Base-by-base conservation (phyloP, 2,888 invertebrate species). In the Sinohyriopsis cumingii region DNA sequence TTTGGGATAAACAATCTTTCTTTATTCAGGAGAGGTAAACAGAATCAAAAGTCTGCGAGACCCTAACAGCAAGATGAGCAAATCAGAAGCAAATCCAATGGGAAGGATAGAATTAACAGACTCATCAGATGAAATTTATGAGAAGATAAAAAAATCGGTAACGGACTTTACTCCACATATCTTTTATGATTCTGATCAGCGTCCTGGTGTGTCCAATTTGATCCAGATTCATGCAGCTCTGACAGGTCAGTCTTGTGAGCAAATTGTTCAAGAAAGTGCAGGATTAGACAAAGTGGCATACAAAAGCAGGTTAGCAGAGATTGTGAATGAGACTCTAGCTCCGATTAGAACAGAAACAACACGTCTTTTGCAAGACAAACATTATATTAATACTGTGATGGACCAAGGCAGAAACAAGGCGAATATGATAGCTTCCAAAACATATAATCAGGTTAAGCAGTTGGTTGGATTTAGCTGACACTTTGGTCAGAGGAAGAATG, bases 41-140 rank as follows among this genome's bases (percentile, higher is more conserved):
- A 87, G 91, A 67, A 92, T 99, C 70, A 93, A 93, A 84, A 97
- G 96, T 87, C 91, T 99, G 15, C 93, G 96, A 63, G 94, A 96
- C 86, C 97, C 98, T 0, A 87, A 89, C 0, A 95, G 94, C 87
- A 99, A 99, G 92, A 99, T 99, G 99, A 99, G 99, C 19, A 99
- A 99, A 91, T 99, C 99, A 0, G 95, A 96, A 86, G 87, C 92
- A 0, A 94, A 96, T 90, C 89, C 92, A 0, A 94, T 93, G 86
- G 94, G 95, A 77, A 92, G 95, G 68, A 94, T 99, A 73, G 93
- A 94, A 81, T 90, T 99, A 55, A 93, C 92, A 6, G 98, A 99
- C 87, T 88, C 92, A 15, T 93, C 94, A 0, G 94, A 95, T 59
- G 90, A 91, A 20, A 93, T 97, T 67, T 79, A 91, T 1, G 92